phyloP scores from a whole-genome alignment of 2,888 invertebrate species.

The Salticus scenicus region DNA sequence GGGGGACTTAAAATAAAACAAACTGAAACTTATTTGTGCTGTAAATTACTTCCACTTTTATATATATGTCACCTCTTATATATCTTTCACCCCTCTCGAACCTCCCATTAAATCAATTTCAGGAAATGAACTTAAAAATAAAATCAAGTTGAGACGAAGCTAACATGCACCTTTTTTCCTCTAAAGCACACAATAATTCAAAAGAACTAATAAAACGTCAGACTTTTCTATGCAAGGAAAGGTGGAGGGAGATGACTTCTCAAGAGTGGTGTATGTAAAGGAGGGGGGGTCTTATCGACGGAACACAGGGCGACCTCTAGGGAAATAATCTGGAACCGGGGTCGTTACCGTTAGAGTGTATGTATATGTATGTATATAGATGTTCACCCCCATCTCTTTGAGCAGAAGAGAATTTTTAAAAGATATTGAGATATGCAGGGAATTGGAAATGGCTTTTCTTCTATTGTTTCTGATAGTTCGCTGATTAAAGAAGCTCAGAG shows the following conservation, averaged over 20 bases:
- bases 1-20: no score
- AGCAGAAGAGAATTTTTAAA: constrained; percentile 36
- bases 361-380: constrained; percentile 47
- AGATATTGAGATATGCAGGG: constrained; percentile 50
- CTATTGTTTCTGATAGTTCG: constrained; percentile 44
- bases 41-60: no score
- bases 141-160: background rate
- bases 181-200: constrained; percentile 34
- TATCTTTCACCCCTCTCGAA: no score
- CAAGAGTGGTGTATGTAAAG: background rate
- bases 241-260: background rate
- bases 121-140: background rate
- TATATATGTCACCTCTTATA: no score
- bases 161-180: constrained; percentile 34
- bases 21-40: no score
- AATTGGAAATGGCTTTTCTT: constrained; percentile 14
- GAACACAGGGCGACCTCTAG: constrained; percentile 66
- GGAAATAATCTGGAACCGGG: constrained; percentile 68
- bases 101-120: background rate
- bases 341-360: constrained; percentile 55
- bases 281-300: constrained; percentile 53
- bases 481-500: constrained; percentile 43
- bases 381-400: constrained; percentile 29
- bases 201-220: constrained; percentile 68
- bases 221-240: constrained; percentile 39